Conservation (phyloP, 2,113 vertebrate genomes). For the Chloropsis hardwickii region DNA sequence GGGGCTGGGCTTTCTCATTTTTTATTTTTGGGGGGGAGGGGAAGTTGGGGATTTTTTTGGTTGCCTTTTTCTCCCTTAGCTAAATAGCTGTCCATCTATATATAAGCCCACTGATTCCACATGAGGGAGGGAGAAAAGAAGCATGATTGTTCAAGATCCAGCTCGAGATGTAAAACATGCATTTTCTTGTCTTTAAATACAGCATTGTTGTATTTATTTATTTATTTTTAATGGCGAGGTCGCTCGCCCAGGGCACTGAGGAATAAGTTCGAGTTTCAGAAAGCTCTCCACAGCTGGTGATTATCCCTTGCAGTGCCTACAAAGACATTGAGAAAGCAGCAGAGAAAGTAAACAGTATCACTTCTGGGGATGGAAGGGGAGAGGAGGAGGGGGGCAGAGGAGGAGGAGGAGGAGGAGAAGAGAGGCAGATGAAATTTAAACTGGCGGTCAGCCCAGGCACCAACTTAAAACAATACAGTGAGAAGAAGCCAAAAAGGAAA, state of each 20-base stretch:
- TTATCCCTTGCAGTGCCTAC: constrained; percentile 62
- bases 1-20: not conserved
- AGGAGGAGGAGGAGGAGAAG: not conserved
- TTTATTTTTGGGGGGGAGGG: not conserved
- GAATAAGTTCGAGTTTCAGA: constrained; percentile 59
- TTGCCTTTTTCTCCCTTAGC: not conserved
- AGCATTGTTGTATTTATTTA: constrained; percentile 36
- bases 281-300: constrained; percentile 68
- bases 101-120: not conserved
- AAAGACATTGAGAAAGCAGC: constrained; percentile 67
- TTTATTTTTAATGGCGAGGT: constrained; percentile 35
- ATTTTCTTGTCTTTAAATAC: constrained; percentile 47
- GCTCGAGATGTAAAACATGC: not conserved
- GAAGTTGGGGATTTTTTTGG: not conserved
- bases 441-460: constrained; percentile 61
- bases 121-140: not conserved
- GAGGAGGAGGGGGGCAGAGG: not conserved
- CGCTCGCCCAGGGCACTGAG: constrained; percentile 21
- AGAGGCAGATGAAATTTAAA: constrained; percentile 54
- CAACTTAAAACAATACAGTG: constrained; percentile 66
- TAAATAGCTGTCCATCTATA: not conserved
- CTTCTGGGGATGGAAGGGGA: constrained; percentile 54
- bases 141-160: not conserved
- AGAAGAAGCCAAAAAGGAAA: constrained; percentile 56
- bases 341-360: constrained; percentile 75